phyloP scores from a whole-genome alignment of 2,113 vertebrate species.

The Gymnogyps californianus region DNA sequence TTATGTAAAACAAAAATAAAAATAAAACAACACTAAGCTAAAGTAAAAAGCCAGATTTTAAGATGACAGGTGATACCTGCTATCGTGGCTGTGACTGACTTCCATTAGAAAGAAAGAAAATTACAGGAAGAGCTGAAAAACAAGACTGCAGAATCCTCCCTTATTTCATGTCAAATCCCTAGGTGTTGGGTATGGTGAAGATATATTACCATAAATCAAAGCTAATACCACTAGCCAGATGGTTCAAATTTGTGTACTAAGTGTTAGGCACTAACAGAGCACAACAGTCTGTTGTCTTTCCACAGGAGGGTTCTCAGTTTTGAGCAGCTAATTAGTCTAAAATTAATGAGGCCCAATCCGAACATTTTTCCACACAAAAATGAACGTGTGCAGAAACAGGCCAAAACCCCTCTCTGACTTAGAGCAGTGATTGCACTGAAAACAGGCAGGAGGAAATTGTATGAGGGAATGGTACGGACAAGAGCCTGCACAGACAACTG shows the following conservation, averaged over 20 bases:
- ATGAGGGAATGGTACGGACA: fast-evolving
- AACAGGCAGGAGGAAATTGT: background rate
- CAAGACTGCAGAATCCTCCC: background rate
- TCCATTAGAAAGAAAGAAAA: background rate
- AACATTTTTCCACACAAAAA: background rate
- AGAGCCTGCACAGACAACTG: background rate
- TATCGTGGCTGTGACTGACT: background rate
- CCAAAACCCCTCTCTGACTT: background rate
- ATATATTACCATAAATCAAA: conserved; percentile 29
- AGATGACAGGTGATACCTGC: background rate
- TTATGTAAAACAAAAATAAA: background rate
- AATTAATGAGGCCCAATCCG: conserved; percentile 23
- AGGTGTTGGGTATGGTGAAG: background rate
- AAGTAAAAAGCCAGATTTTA: background rate
- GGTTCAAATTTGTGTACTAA: conserved; percentile 30
- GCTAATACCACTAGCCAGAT: conserved; percentile 4
- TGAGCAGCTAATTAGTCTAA: conserved; percentile 26
- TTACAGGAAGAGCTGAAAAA: background rate
- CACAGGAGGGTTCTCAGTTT: background rate
- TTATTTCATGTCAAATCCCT: background rate
- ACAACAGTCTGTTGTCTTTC: conserved; percentile 29
- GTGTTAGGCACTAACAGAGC: background rate
- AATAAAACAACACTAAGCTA: background rate
- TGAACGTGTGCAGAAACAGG: background rate
- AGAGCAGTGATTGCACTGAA: background rate